These are phyloP conservation scores for Sebastes cheni DNA, from an alignment of 2,797 vertebrate genomes.

Conservation along the genomic window DNA sequence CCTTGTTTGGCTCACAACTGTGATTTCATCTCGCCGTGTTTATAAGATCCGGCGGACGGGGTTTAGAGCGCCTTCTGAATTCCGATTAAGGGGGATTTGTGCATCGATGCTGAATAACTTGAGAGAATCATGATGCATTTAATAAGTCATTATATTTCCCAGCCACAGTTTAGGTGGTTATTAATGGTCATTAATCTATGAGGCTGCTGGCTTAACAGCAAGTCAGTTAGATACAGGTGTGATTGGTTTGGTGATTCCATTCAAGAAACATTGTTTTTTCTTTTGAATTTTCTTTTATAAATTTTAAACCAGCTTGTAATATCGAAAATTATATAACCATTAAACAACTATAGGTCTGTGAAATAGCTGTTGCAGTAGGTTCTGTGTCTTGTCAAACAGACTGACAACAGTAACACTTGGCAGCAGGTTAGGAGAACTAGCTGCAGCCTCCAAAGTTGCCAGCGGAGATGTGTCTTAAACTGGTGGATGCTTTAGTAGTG, in stretches of 20 bases:
- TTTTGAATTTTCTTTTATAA: neutral
- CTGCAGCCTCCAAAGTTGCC: neutral
- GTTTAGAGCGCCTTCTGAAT: slow-evolving; percentile 36
- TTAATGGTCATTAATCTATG: slow-evolving; percentile 10
- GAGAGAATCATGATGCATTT: slow-evolving; percentile 24
- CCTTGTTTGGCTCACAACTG: slow-evolving; percentile 37
- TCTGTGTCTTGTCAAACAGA: neutral
- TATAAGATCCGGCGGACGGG: slow-evolving; percentile 14
- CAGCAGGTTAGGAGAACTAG: neutral
- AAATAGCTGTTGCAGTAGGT: neutral
- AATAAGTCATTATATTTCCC: slow-evolving; percentile 26
- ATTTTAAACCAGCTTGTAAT: neutral
- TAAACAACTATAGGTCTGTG: neutral
- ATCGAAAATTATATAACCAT: neutral
- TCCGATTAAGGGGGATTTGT: slow-evolving; percentile 34
- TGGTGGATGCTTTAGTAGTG: neutral
- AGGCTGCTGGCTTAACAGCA: neutral
- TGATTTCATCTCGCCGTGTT: slow-evolving; percentile 31
- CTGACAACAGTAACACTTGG: neutral
- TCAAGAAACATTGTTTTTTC: neutral
- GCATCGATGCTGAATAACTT: slow-evolving; percentile 19
- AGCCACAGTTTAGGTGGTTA: neutral
- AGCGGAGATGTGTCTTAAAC: neutral
- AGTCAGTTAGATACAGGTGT: neutral
- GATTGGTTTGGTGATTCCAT: neutral